These are phyloP conservation scores for Caenorhabditis sp. DNA, from an alignment of 2,888 invertebrate species.

Conservation along the genomic window DNA sequence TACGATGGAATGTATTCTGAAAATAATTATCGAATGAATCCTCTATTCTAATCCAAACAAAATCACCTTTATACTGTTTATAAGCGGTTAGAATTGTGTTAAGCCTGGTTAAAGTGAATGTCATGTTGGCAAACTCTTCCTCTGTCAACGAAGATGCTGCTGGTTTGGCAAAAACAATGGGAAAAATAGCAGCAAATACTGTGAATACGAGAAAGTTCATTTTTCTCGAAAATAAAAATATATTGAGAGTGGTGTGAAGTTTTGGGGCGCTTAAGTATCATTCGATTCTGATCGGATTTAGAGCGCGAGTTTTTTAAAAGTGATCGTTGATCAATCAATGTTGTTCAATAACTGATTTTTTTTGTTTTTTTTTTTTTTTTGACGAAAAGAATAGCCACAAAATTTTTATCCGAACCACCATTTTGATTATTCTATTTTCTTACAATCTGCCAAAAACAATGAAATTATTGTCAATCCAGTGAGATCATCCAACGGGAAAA, in stretches of 20 bases:
- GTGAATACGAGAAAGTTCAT: neutral
- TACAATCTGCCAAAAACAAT: too few species aligned
- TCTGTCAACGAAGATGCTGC: constrained; percentile 11
- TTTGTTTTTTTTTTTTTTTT: too few species aligned
- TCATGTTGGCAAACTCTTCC: constrained; percentile 20
- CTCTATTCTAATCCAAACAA: neutral
- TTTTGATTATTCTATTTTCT: too few species aligned
- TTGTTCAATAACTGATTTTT: neutral
- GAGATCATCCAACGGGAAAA: too few species aligned
- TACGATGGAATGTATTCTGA: constrained; percentile 30
- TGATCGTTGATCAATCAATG: neutral
- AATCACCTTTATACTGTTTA: constrained; percentile 14
- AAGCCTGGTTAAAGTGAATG: constrained; percentile 23
- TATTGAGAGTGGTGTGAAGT: neutral
- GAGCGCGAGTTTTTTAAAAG: neutral
- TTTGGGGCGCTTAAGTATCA: neutral
- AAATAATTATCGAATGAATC: neutral
- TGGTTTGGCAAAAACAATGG: neutral
- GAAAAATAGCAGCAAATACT: neutral
- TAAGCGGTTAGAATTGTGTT: constrained; percentile 33
- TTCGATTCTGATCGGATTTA: neutral
- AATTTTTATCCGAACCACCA: too few species aligned
- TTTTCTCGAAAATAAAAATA: neutral
- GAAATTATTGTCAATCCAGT: too few species aligned
- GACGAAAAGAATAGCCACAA: too few species aligned